Percentiles rank a stretch among this genome's conserved stretches.
Evolutionary conservation across 2,888 invertebrate species (phyloP).

Genomic region (Pycnomerus fuliginosus): DNA sequence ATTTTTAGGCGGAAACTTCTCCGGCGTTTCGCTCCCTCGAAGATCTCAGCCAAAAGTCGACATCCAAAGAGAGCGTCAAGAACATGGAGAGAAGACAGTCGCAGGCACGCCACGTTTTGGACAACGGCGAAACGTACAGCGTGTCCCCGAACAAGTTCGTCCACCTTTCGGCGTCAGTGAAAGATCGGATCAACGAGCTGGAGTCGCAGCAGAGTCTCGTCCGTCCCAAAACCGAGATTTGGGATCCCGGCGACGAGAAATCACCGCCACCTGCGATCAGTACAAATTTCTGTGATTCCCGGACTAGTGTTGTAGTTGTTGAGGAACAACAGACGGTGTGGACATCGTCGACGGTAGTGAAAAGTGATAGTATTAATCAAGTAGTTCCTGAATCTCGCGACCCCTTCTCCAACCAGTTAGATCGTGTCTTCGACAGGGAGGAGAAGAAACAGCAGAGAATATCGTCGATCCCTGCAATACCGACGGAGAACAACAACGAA

Average conservation of each 20-base stretch:
- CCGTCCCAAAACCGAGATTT: slow-evolving; percentile 60
- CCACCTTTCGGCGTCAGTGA: slow-evolving; percentile 69
- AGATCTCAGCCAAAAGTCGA: slow-evolving; percentile 55
- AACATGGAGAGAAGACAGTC: slow-evolving; percentile 24
- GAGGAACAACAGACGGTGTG: slow-evolving; percentile 50
- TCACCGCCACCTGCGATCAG: slow-evolving; percentile 29
- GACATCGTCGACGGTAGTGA: slow-evolving; percentile 52
- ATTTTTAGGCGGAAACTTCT: slow-evolving; percentile 50
- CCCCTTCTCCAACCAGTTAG: slow-evolving; percentile 69
- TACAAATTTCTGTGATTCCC: slow-evolving; percentile 50
- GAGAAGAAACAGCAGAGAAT: slow-evolving; percentile 55
- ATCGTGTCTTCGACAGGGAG: slow-evolving; percentile 70
- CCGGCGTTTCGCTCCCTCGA: slow-evolving; percentile 70
- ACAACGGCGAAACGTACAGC: slow-evolving; percentile 82
- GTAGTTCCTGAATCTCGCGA: slow-evolving; percentile 54
- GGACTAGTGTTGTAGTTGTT: slow-evolving; percentile 48
- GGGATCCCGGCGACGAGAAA: slow-evolving; percentile 65
- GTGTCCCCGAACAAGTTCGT: slow-evolving; percentile 90
- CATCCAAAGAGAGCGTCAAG: slow-evolving; percentile 39
- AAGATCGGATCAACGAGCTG: slow-evolving; percentile 71
- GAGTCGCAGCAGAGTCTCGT: slow-evolving; percentile 57
- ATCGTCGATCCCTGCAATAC: slow-evolving; percentile 49
- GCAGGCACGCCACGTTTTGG: slow-evolving; percentile 71
- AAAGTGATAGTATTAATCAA: slow-evolving; percentile 35
- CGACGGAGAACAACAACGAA: slow-evolving; percentile 34